Conservation (phyloP, 2,113 vertebrate genomes). For the Athene cunicularia region DNA sequence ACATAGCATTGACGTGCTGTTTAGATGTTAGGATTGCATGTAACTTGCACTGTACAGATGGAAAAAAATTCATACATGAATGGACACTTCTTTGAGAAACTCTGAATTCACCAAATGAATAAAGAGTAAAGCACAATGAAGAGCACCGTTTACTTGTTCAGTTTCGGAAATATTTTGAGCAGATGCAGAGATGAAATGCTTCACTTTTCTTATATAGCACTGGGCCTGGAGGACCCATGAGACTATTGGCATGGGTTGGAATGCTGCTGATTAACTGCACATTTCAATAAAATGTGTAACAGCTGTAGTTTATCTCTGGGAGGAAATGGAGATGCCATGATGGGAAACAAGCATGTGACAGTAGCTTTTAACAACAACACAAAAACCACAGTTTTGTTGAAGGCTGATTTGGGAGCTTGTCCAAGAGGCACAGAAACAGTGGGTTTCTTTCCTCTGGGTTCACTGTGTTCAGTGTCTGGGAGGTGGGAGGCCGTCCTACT, state of each 20-base stretch:
- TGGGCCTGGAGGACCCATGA: background rate
- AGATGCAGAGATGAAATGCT: background rate
- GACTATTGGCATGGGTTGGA: background rate
- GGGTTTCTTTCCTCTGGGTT: constrained; percentile 23
- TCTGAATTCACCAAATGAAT: background rate
- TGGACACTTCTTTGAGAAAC: background rate
- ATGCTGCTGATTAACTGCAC: background rate
- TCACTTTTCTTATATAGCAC: background rate
- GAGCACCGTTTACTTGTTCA: background rate
- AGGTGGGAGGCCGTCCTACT: constrained; percentile 19
- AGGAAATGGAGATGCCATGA: background rate
- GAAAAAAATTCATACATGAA: background rate
- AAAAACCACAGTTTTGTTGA: background rate
- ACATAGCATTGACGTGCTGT: background rate
- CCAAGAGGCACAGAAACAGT: background rate
- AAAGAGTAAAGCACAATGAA: background rate
- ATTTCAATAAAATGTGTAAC: background rate
- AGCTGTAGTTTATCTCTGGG: background rate
- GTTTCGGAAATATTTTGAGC: background rate
- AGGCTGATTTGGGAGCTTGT: background rate
- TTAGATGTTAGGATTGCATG: background rate
- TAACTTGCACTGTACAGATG: background rate
- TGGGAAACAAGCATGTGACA: constrained; percentile 1
- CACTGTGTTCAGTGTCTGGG: background rate
- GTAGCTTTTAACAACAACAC: background rate